phyloP scores from a whole-genome alignment of 2,113 vertebrate species.

The Antigone vipio region DNA sequence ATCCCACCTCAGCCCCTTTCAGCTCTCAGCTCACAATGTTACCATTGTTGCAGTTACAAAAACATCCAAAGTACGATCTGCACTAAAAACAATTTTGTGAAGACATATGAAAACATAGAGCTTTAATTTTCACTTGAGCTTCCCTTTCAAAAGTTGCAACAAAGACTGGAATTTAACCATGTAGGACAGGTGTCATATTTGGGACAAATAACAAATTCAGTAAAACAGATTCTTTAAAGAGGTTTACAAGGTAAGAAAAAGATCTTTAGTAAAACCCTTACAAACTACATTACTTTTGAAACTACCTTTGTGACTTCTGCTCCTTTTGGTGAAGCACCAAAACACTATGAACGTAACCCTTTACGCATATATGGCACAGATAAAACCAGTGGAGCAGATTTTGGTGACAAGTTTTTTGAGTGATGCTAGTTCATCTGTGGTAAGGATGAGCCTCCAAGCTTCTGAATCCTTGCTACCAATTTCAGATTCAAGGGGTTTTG shows the following conservation, averaged over 20 bases:
- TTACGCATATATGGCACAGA: neutral
- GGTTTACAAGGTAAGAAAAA: neutral
- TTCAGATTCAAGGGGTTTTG: neutral
- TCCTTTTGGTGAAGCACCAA: neutral
- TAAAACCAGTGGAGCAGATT: neutral
- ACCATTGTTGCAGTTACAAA: neutral
- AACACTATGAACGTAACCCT: neutral
- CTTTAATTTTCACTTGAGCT: neutral
- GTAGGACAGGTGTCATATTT: neutral
- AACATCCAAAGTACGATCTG: rapidly evolving
- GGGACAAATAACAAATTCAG: neutral
- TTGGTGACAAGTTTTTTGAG: neutral
- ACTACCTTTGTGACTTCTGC: neutral
- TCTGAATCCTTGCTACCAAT: neutral
- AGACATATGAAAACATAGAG: neutral
- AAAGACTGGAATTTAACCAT: neutral
- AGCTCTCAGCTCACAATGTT: neutral
- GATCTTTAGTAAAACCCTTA: neutral
- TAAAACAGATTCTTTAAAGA: neutral
- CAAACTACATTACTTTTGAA: neutral
- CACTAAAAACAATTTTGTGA: neutral
- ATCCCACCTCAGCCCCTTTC: neutral
- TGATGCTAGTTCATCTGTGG: neutral
- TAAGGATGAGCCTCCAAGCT: neutral
- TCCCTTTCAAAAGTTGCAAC: neutral